Conservation (phyloP, 2,113 vertebrate species). For the Carettochelys insculpta region DNA sequence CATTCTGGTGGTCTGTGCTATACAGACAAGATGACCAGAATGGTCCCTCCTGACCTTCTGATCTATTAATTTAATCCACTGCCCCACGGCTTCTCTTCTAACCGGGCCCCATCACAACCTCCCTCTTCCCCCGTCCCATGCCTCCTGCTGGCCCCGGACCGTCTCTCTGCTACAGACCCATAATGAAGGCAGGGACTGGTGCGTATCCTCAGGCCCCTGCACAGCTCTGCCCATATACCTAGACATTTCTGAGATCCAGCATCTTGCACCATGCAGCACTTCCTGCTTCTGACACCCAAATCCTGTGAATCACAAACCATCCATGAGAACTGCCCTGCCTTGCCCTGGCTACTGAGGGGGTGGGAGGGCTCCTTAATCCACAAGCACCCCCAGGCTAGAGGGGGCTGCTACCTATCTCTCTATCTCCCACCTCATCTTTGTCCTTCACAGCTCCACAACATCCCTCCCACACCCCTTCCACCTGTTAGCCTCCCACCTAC, state of each 20-base stretch:
- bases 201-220: not conserved
- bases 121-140: not conserved
- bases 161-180: not conserved
- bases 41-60: not conserved
- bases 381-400: not conserved
- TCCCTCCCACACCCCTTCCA: too few relatives aligned
- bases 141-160: not conserved
- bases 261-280: not conserved
- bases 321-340: not conserved
- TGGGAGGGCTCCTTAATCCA: not conserved
- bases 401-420: not conserved
- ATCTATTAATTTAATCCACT: not conserved
- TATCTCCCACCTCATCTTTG: not conserved
- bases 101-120: not conserved
- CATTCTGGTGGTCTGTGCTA: not conserved
- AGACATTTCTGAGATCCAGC: not conserved
- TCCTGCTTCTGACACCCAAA: not conserved
- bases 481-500: too few relatives aligned
- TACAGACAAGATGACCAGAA: not conserved
- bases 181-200: not conserved
- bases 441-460: not conserved
- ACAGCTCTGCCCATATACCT: not conserved
- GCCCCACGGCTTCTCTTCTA: not conserved
- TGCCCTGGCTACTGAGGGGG: not conserved
- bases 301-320: not conserved